Evolutionary conservation across 2,888 invertebrate genomes (phyloP), one percentile per base, ranked within the genome.

Genomic region (Agrilus biguttatus): DNA sequence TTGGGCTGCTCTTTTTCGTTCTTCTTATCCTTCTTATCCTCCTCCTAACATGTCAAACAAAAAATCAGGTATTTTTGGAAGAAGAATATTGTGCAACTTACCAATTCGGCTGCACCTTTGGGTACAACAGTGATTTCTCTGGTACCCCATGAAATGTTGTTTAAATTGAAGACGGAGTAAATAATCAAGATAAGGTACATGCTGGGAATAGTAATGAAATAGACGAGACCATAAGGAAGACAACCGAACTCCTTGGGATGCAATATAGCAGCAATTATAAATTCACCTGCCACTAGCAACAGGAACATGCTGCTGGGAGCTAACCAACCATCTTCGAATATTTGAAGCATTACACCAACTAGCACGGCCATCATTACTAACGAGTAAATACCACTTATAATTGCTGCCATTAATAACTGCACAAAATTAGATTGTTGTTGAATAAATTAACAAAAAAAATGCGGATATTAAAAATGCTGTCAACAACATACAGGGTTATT

Each of bases 131-230:
- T 71, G 39, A 75, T 80, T 62, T 93, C 95, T 46, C 95, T 71
- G 0, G 95, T 95, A 5, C 95, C 95, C 95, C 95, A 95, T 2
- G 85, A 81, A 4, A 95, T 86, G 56, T 90, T 85, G 62, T 95
- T 89, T 68, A 95, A 74, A 62, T 95, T 95, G 61, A 91, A 90
- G 21, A 93, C 71, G 0, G 92, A 89, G 62, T 90, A 95, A 43
- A 95, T 83, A 51, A 92, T 83, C 42, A 95, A 72, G 58, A 95
- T 68, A 75, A 95, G 80, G 63, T 93, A 95, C 84, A 93, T 93
- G 50, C 90, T 87, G 0, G 95, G 95, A 41, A 95, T 89, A 6
- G 91, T 87, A 38, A 95, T 78, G 61, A 86, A 86, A 63, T 95
- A 95, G 35, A 95, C 76, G 45, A 77, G 59, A 13, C 85, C 75